Percentiles rank a stretch among this genome's conserved stretches.
Evolutionary conservation across 2,797 vertebrate species (phyloP).

Genomic region (Muscicapa striata): DNA sequence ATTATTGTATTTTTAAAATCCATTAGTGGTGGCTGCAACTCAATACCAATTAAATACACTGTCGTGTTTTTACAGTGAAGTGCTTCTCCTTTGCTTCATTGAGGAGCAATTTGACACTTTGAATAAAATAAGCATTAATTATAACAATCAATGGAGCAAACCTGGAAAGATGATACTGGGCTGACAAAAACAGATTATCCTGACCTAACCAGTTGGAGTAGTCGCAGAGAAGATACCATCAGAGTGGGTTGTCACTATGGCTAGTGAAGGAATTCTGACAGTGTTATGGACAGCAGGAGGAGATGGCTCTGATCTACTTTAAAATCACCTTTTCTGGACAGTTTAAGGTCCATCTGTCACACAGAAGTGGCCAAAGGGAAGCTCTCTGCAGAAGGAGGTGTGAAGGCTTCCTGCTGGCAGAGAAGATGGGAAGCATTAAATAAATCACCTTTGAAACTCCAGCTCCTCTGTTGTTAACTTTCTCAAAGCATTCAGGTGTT

Average conservation of each 20-base stretch:
- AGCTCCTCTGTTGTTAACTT: neutral
- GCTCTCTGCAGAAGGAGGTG: neutral
- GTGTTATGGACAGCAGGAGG: neutral
- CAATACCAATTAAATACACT: slow-evolving; percentile 33
- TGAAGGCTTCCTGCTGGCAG: neutral
- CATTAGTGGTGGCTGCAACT: neutral
- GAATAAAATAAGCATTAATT: slow-evolving; percentile 54
- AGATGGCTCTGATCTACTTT: neutral
- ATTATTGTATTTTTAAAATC: slow-evolving; percentile 51
- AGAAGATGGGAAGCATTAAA: neutral
- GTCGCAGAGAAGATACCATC: neutral
- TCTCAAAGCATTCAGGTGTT: neutral
- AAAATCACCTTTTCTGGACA: neutral
- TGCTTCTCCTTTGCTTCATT: neutral
- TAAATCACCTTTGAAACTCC: neutral
- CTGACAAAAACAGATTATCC: neutral
- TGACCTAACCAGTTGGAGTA: neutral
- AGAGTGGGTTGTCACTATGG: neutral
- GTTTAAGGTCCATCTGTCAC: neutral
- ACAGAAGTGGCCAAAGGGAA: neutral
- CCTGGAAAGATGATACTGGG: neutral
- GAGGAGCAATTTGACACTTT: slow-evolving; percentile 20
- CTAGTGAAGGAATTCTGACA: neutral
- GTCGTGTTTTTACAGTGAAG: neutral
- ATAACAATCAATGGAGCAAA: neutral